A percentile compares a stretch with the other conserved stretches of the same genome.
phyloP scores from a whole-genome alignment of 2,888 invertebrate species.

The Lycocerus yunnanus region DNA sequence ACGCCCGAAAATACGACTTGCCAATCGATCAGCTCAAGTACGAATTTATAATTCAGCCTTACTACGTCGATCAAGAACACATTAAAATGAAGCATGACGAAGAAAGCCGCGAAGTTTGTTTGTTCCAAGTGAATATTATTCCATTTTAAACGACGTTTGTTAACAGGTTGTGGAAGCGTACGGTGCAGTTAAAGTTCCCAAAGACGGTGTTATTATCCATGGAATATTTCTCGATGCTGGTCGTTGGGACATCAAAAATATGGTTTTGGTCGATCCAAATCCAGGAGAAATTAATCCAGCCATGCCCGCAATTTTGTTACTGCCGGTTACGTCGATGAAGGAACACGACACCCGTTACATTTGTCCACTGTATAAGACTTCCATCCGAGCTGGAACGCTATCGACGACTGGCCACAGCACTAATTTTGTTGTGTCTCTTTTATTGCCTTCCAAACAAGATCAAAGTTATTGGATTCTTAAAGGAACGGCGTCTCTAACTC shows the following conservation, averaged over 20 bases:
- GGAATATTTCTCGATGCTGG: slow-evolving; percentile 89
- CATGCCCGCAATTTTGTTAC: slow-evolving; percentile 70
- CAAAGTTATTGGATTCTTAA: slow-evolving; percentile 86
- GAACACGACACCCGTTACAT: slow-evolving; percentile 68
- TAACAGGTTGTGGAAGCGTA: slow-evolving; percentile 58
- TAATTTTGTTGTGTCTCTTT: slow-evolving; percentile 83
- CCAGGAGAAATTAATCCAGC: slow-evolving; percentile 80
- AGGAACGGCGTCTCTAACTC: slow-evolving; percentile 85
- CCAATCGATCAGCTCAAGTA: slow-evolving; percentile 86
- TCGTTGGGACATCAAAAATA: slow-evolving; percentile 72
- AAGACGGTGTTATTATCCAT: slow-evolving; percentile 75
- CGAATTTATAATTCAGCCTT: slow-evolving; percentile 70
- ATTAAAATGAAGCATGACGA: slow-evolving; percentile 60
- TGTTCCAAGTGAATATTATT: background rate
- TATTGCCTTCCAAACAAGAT: slow-evolving; percentile 67
- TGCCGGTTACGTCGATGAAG: slow-evolving; percentile 66
- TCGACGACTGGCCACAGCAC: slow-evolving; percentile 94
- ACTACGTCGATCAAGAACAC: slow-evolving; percentile 69
- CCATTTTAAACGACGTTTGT: background rate
- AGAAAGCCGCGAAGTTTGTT: slow-evolving; percentile 45
- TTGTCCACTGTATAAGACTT: slow-evolving; percentile 87
- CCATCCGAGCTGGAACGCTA: slow-evolving; percentile 81
- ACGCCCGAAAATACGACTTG: slow-evolving; percentile 80
- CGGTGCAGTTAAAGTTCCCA: slow-evolving; percentile 60
- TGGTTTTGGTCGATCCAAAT: slow-evolving; percentile 76